phyloP scores from a whole-genome alignment of 2,797 vertebrate species.

The Kryptolebias ocellatus region DNA sequence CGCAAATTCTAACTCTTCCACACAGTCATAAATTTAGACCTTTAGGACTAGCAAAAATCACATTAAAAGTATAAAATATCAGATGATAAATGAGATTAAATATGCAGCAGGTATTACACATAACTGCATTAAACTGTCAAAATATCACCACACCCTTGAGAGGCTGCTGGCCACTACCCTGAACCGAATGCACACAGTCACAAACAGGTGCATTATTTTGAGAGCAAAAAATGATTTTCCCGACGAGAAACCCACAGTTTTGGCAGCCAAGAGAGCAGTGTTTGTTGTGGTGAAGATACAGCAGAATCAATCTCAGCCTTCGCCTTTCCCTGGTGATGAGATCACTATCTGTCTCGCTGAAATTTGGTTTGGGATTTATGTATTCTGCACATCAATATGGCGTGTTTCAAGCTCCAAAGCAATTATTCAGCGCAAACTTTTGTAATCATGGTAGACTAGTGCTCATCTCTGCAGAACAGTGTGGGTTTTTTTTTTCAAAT shows the following conservation, averaged over 20 bases:
- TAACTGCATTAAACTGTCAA: constrained; percentile 34
- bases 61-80: constrained; percentile 8
- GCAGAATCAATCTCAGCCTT: constrained; percentile 60
- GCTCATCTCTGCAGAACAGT: constrained; percentile 4
- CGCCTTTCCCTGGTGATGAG: constrained; percentile 52
- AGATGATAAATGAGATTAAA: constrained; percentile 16
- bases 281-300: constrained; percentile 30
- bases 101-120: constrained; percentile 34
- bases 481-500: neutral
- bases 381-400: constrained; percentile 52
- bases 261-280: constrained; percentile 44
- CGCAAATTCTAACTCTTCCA: neutral
- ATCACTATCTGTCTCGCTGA: constrained; percentile 57
- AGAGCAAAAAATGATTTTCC: constrained; percentile 50
- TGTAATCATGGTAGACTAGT: constrained; percentile 25
- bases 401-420: constrained; percentile 19
- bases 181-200: constrained; percentile 43
- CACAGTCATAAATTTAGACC: neutral
- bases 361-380: constrained; percentile 71
- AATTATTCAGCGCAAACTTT: constrained; percentile 45
- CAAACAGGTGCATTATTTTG: constrained; percentile 56
- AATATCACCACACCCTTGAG: constrained; percentile 37
- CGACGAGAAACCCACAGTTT: constrained; percentile 51
- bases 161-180: constrained; percentile 51
- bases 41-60: neutral